A percentile compares a stretch with the other conserved stretches of the same genome.
These are phyloP conservation scores for Metalampra italica DNA, from an alignment of 2,888 invertebrate species.

Conservation along the genomic window DNA sequence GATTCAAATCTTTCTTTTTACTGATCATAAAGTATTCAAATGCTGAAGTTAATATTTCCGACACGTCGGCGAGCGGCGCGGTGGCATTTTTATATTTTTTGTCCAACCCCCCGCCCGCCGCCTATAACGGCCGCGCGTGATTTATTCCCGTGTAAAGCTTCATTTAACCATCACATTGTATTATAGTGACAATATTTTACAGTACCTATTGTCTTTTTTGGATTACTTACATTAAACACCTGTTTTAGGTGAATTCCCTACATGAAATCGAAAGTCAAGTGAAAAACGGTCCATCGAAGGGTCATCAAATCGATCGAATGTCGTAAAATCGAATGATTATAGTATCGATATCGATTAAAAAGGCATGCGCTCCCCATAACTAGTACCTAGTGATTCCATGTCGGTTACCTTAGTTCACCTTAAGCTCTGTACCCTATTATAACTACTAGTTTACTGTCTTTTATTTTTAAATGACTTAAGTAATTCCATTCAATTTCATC, in stretches of 20 bases:
- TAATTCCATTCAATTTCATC: too few species aligned
- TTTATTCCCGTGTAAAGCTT: conserved; percentile 42
- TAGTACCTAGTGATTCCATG: too few species aligned
- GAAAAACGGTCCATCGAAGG: too few species aligned
- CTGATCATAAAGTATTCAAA: conserved; percentile 77
- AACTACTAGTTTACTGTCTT: not conserved
- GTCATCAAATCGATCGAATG: too few species aligned
- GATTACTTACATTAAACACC: not conserved
- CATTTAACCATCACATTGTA: conserved; percentile 30
- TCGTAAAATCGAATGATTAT: too few species aligned
- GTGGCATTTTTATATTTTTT: conserved; percentile 32
- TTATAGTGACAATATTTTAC: conserved; percentile 8
- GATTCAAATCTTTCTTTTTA: conserved; percentile 74
- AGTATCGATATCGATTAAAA: too few species aligned
- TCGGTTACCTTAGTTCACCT: too few species aligned
- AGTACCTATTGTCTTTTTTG: not conserved
- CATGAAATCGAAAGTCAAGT: too few species aligned
- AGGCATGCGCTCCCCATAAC: too few species aligned
- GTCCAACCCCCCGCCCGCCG: conserved; percentile 20
- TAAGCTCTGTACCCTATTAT: too few species aligned
- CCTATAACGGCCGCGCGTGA: conserved; percentile 34
- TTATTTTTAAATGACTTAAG: conserved; percentile 8
- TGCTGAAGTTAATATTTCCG: conserved; percentile 70
- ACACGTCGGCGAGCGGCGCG: conserved; percentile 55
- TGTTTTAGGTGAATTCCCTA: not conserved